Evolutionary conservation across 2,888 invertebrate genomes (phyloP), one percentile per base, ranked within the genome.

Genomic region (Hofmannophila pseudospretella): DNA sequence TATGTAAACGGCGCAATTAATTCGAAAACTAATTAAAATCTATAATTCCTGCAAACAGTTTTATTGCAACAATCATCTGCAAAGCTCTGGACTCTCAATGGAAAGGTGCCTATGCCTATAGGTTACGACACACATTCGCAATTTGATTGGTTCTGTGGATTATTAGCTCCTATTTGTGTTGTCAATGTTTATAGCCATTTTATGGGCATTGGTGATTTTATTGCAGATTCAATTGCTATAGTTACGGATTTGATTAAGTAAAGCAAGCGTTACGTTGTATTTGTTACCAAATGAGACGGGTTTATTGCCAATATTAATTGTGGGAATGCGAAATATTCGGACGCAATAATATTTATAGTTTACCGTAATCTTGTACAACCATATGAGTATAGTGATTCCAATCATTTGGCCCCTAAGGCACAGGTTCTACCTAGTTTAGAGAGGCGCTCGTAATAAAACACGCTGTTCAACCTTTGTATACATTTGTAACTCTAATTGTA

Each of bases 151-250:
- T 59, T 63, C 58, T 63, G 51, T 69, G 53, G 68, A 72, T 81
- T 80, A 82, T 80, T 82, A 81, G 79, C 58, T 60, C 66, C 71
- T 81, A 81, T 82, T 84, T 81, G 81, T 79, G 72, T 70, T 80
- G 78, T 81, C 82, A 75, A 79, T 82, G 81, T 84, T 85, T 85
- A 85, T 76, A 69, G 57, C 65, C 53, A 45, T 81, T 85, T 85
- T 84, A 85, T 80, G 77, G 71, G 62, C 69, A 58, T 64, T 71
- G 65, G 67, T 63, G 70, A 62, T 78, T 82, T 84, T 85, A 85
- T 82, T 79, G 65, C 75, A 49, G 64, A 69, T 81, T 70, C 76
- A 73, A 80, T 80, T 74, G 78, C 65, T 60, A 67, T 75, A 69
- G 74, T 73, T 71, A 76, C 64, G 67, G 73, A 71, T 78, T 82